Percentiles rank a stretch among this genome's conserved stretches.
These are phyloP conservation scores for Chelon auratus DNA, from an alignment of 2,797 vertebrate genomes.

Conservation along the genomic window DNA sequence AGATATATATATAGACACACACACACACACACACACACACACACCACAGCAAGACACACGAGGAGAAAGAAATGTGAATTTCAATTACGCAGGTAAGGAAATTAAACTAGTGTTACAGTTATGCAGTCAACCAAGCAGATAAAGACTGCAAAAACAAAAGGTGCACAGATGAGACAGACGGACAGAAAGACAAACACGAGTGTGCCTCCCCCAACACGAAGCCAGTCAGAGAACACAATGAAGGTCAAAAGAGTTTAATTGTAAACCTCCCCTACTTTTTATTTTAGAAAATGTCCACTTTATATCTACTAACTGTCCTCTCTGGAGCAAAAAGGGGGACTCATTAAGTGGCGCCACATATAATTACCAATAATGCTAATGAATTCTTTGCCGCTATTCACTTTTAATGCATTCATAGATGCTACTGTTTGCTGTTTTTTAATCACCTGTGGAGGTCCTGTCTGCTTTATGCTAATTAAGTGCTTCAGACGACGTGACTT, in stretches of 20 bases:
- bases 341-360: constrained; percentile 50
- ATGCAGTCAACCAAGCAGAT: constrained; percentile 80
- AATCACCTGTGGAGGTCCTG: constrained; percentile 51
- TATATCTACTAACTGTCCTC: constrained; percentile 44
- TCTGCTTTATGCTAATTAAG: constrained; percentile 64
- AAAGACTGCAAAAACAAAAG: constrained; percentile 64
- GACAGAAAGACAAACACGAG: constrained; percentile 44
- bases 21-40: constrained; percentile 21
- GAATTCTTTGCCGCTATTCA: constrained; percentile 53
- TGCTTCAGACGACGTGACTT: constrained; percentile 20
- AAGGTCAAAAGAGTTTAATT: constrained; percentile 66
- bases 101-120: constrained; percentile 79
- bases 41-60: constrained; percentile 55
- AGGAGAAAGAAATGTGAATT: constrained; percentile 80
- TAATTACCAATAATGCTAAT: constrained; percentile 63
- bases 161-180: constrained; percentile 42
- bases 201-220: constrained; percentile 17
- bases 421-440: constrained; percentile 49
- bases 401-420: constrained; percentile 59
- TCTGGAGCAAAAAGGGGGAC: constrained; percentile 24
- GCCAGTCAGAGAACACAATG: constrained; percentile 23
- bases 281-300: constrained; percentile 39
- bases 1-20: constrained; percentile 19
- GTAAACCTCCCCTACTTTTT: constrained; percentile 39
- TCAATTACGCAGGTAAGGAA: constrained; percentile 83